phyloP scores from a whole-genome alignment of 1,140 invertebrate species.

The Gryon sp. region DNA sequence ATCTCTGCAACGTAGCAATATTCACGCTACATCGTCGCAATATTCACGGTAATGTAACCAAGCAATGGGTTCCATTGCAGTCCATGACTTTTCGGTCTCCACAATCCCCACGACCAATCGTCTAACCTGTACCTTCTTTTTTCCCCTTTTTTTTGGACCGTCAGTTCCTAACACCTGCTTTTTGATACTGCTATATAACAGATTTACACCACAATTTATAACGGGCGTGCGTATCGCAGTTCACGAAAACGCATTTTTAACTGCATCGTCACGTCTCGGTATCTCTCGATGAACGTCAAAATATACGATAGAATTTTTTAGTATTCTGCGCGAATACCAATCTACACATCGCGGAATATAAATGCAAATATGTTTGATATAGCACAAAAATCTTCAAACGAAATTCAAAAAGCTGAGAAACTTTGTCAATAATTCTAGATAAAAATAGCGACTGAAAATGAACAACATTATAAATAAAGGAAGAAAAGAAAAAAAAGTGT shows the following conservation, averaged over 20 bases:
- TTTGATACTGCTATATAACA: too few relatives aligned
- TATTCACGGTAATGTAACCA: slow-evolving; percentile 72
- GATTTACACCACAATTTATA: slow-evolving; percentile 59
- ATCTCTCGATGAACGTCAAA: too few relatives aligned
- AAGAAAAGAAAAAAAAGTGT: background rate
- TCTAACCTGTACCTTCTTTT: slow-evolving; percentile 48
- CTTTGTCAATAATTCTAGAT: slow-evolving; percentile 1
- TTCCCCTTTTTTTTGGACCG: too few relatives aligned
- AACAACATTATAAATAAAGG: background rate
- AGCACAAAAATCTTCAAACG: slow-evolving; percentile 14
- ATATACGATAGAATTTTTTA: background rate
- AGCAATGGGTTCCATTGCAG: slow-evolving; percentile 68
- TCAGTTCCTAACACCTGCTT: too few relatives aligned
- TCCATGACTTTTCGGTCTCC: slow-evolving; percentile 57
- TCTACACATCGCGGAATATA: slow-evolving; percentile 4
- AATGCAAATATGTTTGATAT: slow-evolving; percentile 5
- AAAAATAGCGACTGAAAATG: background rate
- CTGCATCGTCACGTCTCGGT: slow-evolving; percentile 6
- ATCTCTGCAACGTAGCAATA: slow-evolving; percentile 40
- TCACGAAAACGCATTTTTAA: background rate
- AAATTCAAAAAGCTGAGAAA: slow-evolving; percentile 2
- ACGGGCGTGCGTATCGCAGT: slow-evolving; percentile 33
- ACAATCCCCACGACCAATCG: slow-evolving; percentile 47
- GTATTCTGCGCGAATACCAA: slow-evolving; percentile 22
- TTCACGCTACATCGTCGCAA: slow-evolving; percentile 59